Percentiles rank a stretch among this genome's conserved stretches.
Evolutionary conservation across 2,797 vertebrate genomes (phyloP).

Genomic region (Lemur catta): DNA sequence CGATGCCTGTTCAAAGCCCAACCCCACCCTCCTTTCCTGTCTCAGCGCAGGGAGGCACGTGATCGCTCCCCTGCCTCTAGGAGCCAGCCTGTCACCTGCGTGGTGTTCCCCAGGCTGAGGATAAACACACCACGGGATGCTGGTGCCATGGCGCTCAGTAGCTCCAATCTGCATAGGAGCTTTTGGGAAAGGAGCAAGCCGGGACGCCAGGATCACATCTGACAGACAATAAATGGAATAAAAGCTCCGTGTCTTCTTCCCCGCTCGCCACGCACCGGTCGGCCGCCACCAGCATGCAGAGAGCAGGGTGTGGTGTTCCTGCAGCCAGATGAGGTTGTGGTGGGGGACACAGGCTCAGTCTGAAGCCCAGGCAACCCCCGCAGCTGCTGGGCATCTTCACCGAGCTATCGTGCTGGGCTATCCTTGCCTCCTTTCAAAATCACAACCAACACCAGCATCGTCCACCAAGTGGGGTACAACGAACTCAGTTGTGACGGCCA

Average conservation of each 20-base stretch:
- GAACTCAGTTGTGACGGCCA: accelerated
- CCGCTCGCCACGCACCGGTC: not conserved
- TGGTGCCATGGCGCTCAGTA: not conserved
- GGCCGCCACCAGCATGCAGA: not conserved
- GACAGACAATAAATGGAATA: not conserved
- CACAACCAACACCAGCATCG: not conserved
- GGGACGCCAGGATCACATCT: conserved; percentile 45
- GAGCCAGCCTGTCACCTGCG: not conserved
- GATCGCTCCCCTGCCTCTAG: not conserved
- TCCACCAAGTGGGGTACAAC: accelerated
- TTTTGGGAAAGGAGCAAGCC: conserved; percentile 10
- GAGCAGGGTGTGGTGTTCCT: not conserved
- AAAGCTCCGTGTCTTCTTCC: not conserved
- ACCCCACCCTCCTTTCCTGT: accelerated
- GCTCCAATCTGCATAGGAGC: not conserved
- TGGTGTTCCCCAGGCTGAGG: accelerated
- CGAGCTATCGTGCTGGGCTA: accelerated
- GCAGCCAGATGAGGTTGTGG: accelerated
- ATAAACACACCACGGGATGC: not conserved
- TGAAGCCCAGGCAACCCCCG: not conserved
- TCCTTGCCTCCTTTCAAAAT: not conserved
- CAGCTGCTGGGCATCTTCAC: accelerated
- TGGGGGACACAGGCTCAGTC: not conserved
- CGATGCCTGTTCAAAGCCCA: not conserved
- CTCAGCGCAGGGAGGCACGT: not conserved